A percentile compares a stretch with the other conserved stretches of the same genome.
phyloP scores from a whole-genome alignment of 1,140 invertebrate species.

The Zaprionus capensis region DNA sequence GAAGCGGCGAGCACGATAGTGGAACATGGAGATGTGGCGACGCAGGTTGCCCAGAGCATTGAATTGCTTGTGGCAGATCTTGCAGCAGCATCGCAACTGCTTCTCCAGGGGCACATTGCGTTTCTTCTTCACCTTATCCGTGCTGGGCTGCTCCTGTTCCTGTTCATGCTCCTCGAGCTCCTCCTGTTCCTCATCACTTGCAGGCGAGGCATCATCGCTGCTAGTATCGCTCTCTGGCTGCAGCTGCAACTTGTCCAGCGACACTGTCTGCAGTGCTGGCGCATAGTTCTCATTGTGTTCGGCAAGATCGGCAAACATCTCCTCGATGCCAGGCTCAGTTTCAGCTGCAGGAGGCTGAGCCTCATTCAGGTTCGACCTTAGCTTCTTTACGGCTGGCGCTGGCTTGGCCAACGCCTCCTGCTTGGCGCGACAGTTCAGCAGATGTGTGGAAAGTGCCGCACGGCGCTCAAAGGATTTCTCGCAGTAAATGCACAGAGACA shows the following conservation, averaged over 20 bases:
- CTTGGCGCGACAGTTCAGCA: constrained; percentile 85
- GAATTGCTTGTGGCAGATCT: constrained; percentile 83
- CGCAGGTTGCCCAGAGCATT: constrained; percentile 84
- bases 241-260: constrained; percentile 65
- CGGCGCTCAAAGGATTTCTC: constrained; percentile 88
- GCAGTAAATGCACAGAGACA: constrained; percentile 87
- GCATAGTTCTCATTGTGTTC: constrained; percentile 53
- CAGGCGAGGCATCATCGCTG: constrained; percentile 47
- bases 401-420: constrained; percentile 71
- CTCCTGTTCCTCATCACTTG: constrained; percentile 40
- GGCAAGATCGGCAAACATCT: constrained; percentile 68
- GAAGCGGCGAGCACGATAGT: constrained; percentile 85
- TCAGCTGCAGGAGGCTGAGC: background rate
- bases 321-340: constrained; percentile 28
- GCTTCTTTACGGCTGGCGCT: constrained; percentile 56
- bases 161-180: constrained; percentile 27
- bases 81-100: constrained; percentile 75
- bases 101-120: constrained; percentile 70
- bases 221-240: constrained; percentile 53
- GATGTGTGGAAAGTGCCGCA: constrained; percentile 88
- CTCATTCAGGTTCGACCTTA: constrained; percentile 47
- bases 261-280: constrained; percentile 65
- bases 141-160: constrained; percentile 18
- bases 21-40: constrained; percentile 86
- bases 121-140: constrained; percentile 63